These are phyloP conservation scores for Micromesistius poutassou DNA, from an alignment of 2,797 vertebrate species.

Conservation along the genomic window DNA sequence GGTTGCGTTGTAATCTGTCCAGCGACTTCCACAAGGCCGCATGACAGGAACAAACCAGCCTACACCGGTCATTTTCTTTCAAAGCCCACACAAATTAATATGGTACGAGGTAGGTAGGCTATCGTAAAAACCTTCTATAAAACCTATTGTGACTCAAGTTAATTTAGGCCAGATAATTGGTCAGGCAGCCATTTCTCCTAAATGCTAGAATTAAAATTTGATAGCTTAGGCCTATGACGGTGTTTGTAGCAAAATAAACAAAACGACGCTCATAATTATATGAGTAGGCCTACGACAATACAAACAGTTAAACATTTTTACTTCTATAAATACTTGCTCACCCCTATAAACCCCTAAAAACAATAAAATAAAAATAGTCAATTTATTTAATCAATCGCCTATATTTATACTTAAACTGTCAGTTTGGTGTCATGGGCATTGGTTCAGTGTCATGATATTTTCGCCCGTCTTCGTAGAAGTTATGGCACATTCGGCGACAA, in stretches of 20 bases:
- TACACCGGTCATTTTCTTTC: background rate
- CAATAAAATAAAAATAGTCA: background rate
- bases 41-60: background rate
- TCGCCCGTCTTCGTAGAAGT: background rate
- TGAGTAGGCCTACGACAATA: background rate
- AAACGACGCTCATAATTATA: background rate
- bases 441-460: background rate
- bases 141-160: background rate
- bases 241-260: background rate
- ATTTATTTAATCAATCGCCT: background rate
- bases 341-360: too few species aligned
- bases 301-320: too few species aligned
- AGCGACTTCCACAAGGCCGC: slow-evolving; percentile 16
- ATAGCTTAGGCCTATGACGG: background rate
- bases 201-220: background rate
- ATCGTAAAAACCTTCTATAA: background rate
- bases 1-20: slow-evolving; percentile 33
- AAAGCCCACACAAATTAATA: background rate
- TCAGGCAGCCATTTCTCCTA: background rate
- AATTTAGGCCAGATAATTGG: background rate
- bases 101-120: background rate
- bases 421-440: background rate
- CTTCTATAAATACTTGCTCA: background rate
- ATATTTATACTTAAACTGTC: background rate
- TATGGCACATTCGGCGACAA: background rate